phyloP scores from a whole-genome alignment of 2,113 vertebrate species.

The Rhinopomastus cyanomelas region DNA sequence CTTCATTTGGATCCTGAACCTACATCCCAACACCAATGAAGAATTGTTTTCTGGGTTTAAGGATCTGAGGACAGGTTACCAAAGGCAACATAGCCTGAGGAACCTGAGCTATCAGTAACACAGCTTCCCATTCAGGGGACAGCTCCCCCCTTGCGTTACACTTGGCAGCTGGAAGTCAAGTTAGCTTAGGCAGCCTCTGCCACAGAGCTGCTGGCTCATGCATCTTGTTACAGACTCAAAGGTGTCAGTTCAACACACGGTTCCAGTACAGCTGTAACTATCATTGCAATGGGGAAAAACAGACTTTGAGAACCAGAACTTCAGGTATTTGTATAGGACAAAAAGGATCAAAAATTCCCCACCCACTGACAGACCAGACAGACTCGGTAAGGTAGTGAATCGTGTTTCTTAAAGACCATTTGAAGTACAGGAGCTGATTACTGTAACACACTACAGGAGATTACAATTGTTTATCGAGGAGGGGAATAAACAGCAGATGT shows the following conservation, averaged over 20 bases:
- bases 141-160: too few relatives aligned
- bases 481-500: constrained; percentile 36
- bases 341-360: not conserved
- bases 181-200: not conserved
- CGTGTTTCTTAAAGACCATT: constrained; percentile 47
- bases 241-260: not conserved
- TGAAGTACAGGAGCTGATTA: constrained; percentile 58
- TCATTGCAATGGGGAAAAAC: not conserved
- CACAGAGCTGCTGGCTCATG: not conserved
- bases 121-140: not conserved
- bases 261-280: not conserved
- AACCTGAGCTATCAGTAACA: not conserved
- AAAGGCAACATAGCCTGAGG: not conserved
- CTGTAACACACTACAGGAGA: constrained; percentile 50
- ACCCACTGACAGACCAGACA: constrained; percentile 38
- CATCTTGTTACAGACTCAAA: not conserved
- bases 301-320: not conserved
- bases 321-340: not conserved
- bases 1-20: not conserved
- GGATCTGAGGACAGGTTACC: not conserved
- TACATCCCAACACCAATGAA: not conserved
- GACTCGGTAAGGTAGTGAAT: constrained; percentile 35
- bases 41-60: not conserved
- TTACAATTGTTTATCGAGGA: constrained; percentile 32
- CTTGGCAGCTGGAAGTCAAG: not conserved